Percentiles rank a stretch among this genome's conserved stretches.
phyloP scores from a whole-genome alignment of 1,140 invertebrate genomes.

The Hylaeus anthracinus region DNA sequence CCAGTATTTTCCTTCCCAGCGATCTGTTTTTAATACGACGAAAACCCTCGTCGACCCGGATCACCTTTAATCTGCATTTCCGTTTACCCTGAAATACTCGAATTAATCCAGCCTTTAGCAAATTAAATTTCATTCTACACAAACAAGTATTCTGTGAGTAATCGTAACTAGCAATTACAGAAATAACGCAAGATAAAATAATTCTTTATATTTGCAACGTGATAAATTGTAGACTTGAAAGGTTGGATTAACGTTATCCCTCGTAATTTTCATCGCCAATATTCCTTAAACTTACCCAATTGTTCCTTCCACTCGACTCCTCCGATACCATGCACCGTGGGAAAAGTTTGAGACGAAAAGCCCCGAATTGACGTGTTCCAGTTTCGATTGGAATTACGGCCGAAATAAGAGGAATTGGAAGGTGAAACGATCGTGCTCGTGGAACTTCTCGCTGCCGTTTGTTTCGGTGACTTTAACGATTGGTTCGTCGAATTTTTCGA shows the following conservation, averaged over 20 bases:
- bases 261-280: conserved; percentile 23
- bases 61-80: neutral
- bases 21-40: neutral
- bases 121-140: no score
- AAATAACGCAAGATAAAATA: no score
- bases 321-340: neutral
- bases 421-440: conserved; percentile 21
- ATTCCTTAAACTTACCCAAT: conserved; percentile 22
- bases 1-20: neutral
- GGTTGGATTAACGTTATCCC: neutral
- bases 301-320: conserved; percentile 6
- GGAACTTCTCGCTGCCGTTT: neutral
- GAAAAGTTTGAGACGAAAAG: conserved; percentile 10
- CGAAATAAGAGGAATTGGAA: neutral
- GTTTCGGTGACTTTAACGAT: neutral
- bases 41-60: neutral
- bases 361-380: conserved; percentile 2
- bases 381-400: conserved; percentile 23
- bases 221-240: no score
- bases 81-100: neutral
- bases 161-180: no score
- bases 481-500: neutral
- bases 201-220: no score
- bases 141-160: no score
- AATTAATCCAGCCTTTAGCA: neutral